Percentiles rank a stretch among this genome's conserved stretches.
These are phyloP conservation scores for Drosophila saltans DNA, from an alignment of 1,140 invertebrate genomes.

Conservation along the genomic window DNA sequence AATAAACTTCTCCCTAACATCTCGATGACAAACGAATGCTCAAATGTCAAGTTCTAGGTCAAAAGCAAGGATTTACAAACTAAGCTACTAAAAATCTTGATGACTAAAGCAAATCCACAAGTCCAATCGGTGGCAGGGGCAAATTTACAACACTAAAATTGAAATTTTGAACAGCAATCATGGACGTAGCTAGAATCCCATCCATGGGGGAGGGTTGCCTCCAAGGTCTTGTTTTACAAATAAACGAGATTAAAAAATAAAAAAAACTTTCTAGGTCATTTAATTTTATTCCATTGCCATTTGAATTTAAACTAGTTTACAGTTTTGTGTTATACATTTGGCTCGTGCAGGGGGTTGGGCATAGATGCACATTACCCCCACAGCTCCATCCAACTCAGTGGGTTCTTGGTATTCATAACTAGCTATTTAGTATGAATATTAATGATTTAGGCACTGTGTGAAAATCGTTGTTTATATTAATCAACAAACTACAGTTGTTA, in stretches of 20 bases:
- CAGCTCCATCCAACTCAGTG: not conserved
- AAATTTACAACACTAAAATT: not conserved
- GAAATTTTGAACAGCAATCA: not conserved
- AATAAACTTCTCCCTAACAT: not conserved
- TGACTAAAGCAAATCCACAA: not conserved
- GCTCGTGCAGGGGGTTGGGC: no score
- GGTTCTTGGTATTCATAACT: not conserved
- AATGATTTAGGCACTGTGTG: not conserved
- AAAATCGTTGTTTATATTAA: not conserved
- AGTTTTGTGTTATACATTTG: not conserved
- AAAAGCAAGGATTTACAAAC: not conserved
- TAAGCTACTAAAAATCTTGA: not conserved
- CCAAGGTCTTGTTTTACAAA: not conserved
- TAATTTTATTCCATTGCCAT: not conserved
- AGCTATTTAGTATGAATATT: no score
- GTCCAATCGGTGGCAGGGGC: no score
- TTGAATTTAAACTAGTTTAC: constrained; percentile 4
- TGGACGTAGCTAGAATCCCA: not conserved
- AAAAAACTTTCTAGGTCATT: not conserved
- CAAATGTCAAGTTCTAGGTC: constrained; percentile 11
- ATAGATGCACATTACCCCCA: no score
- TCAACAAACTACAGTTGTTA: not conserved
- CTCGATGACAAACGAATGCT: not conserved
- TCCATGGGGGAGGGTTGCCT: not conserved
- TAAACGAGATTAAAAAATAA: not conserved